phyloP scores from a whole-genome alignment of 2,797 vertebrate genomes.

The Stomatorhinus walkeri region DNA sequence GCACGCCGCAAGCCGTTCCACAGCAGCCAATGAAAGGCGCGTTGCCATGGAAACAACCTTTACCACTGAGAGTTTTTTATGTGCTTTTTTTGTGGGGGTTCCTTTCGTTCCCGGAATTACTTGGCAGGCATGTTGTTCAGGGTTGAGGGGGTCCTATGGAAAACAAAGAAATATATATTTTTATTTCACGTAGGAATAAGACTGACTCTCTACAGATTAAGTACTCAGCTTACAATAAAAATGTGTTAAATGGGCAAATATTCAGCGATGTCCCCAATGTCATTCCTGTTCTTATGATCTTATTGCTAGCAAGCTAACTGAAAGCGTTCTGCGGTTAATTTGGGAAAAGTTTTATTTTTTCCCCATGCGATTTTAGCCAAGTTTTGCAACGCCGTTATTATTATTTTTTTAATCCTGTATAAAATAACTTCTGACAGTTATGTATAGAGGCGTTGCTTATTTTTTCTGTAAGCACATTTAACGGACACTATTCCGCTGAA shows the following conservation, averaged over 20 bases:
- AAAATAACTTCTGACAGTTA: neutral
- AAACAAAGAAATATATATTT: constrained; percentile 1
- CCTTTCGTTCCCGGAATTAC: constrained; percentile 46
- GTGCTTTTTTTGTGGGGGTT: constrained; percentile 27
- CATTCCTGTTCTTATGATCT: neutral
- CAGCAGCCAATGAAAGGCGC: constrained; percentile 52
- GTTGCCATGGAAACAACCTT: constrained; percentile 75
- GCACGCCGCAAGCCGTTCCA: constrained; percentile 45
- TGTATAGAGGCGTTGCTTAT: neutral
- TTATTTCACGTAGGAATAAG: neutral
- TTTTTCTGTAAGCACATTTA: neutral
- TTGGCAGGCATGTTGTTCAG: constrained; percentile 36
- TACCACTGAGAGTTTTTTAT: constrained; percentile 61
- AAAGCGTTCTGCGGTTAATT: neutral
- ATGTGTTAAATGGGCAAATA: neutral
- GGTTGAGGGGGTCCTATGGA: neutral
- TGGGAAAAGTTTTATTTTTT: neutral
- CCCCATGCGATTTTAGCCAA: neutral
- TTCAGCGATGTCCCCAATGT: neutral
- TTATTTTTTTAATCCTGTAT: neutral
- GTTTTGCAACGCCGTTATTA: neutral
- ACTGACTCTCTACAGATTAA: neutral
- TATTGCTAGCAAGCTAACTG: neutral
- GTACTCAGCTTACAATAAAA: neutral
- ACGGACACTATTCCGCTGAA: neutral